phyloP scores from a whole-genome alignment of 2,113 vertebrate species.

The Hyaena hyaena region DNA sequence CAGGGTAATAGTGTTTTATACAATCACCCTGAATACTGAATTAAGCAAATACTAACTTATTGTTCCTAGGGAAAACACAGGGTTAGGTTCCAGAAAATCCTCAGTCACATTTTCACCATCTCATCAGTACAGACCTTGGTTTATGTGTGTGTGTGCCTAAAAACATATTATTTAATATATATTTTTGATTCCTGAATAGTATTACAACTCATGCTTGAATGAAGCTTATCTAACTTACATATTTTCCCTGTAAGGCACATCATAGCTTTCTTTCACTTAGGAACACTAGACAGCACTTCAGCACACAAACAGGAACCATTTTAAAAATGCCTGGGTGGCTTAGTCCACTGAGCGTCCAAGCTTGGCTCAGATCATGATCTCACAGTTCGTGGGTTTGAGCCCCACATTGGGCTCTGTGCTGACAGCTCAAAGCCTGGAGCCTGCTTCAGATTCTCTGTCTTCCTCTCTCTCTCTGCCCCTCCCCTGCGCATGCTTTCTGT shows the following conservation, averaged over 20 bases:
- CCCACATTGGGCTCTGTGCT: no score
- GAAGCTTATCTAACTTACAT: background rate
- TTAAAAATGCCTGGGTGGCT: background rate
- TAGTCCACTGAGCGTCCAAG: no score
- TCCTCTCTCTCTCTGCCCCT: no score
- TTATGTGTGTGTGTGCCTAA: constrained; percentile 10
- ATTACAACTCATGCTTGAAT: background rate
- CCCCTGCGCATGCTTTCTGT: no score
- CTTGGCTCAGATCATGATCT: no score
- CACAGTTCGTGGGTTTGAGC: no score
- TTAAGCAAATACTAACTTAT: background rate
- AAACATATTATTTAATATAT: constrained; percentile 20
- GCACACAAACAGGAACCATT: background rate
- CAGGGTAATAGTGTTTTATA: background rate
- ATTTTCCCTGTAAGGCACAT: background rate
- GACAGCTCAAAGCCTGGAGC: no score
- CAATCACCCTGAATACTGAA: background rate
- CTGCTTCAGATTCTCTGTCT: no score
- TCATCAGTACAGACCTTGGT: background rate
- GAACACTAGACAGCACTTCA: background rate
- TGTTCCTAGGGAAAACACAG: background rate
- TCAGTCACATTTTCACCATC: background rate
- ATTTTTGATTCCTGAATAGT: background rate
- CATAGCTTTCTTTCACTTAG: background rate
- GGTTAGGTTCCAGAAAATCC: background rate